Percentiles rank a stretch among this genome's conserved stretches.
Evolutionary conservation across 2,113 vertebrate genomes (phyloP).

Genomic region (Polypterus senegalus): DNA sequence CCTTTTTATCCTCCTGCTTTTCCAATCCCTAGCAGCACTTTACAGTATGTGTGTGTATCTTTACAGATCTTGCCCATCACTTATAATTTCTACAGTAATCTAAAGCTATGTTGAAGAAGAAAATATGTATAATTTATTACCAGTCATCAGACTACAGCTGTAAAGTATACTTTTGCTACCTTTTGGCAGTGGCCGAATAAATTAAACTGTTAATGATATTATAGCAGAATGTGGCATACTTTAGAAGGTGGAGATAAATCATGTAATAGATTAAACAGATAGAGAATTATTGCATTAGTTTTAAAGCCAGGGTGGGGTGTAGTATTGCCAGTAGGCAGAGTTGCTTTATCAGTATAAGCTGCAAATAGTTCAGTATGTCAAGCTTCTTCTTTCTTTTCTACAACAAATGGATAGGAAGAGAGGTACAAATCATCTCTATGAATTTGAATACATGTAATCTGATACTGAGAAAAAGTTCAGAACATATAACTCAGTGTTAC

Average conservation of each 20-base stretch:
- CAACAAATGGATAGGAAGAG: no score
- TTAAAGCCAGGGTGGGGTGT: not conserved
- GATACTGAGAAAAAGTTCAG: no score
- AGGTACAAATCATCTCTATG: no score
- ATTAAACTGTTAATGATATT: slow-evolving; percentile 2
- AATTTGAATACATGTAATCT: no score
- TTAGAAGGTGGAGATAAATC: slow-evolving; percentile 3
- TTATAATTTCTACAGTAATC: no score
- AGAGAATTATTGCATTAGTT: not conserved
- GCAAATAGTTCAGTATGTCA: not conserved
- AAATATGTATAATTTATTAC: not conserved
- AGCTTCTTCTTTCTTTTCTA: not conserved
- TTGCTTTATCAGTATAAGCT: not conserved
- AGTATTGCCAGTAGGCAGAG: not conserved
- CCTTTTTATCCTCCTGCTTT: no score
- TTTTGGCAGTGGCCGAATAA: slow-evolving; percentile 4
- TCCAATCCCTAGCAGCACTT: no score
- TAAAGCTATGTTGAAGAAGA: not conserved
- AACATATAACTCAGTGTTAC: no score
- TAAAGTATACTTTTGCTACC: slow-evolving; percentile 1
- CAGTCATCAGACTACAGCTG: slow-evolving; percentile 2
- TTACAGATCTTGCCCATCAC: no score
- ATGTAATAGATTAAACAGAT: slow-evolving; percentile 5
- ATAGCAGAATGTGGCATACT: slow-evolving; percentile 6
- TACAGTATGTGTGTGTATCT: no score